Percentiles rank a stretch among this genome's conserved stretches.
Evolutionary conservation across 2,797 vertebrate genomes (phyloP).

Genomic region (Podarcis siculus): DNA sequence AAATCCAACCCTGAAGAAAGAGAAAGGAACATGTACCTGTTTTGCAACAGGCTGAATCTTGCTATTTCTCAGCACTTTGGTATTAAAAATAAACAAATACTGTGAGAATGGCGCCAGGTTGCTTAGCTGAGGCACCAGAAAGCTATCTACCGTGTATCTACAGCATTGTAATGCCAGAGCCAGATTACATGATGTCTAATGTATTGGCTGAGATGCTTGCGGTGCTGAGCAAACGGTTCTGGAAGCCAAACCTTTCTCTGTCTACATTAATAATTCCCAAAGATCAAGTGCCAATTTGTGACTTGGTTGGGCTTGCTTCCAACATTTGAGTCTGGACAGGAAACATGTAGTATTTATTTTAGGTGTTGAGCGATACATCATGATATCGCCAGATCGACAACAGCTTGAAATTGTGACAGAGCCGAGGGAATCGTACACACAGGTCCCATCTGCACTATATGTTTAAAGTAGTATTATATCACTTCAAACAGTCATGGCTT

Average conservation of each 20-base stretch:
- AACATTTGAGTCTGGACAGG: not conserved
- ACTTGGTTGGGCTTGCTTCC: not conserved
- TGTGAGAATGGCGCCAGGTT: constrained; percentile 47
- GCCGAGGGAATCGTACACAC: not conserved
- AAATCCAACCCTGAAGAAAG: not conserved
- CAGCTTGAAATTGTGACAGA: not conserved
- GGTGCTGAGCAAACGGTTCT: constrained; percentile 30
- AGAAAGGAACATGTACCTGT: constrained; percentile 36
- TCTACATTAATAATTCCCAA: not conserved
- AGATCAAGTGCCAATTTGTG: not conserved
- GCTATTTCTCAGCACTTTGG: not conserved
- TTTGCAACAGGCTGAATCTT: constrained; percentile 42
- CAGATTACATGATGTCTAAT: constrained; percentile 55
- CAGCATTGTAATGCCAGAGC: constrained; percentile 47
- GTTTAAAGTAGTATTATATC: no score
- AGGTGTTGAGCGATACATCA: not conserved
- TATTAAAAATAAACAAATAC: constrained; percentile 54
- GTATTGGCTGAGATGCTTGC: constrained; percentile 45
- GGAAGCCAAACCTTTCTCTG: not conserved
- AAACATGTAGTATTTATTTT: not conserved
- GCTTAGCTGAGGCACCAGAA: constrained; percentile 6
- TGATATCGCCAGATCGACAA: not conserved
- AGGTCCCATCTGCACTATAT: not conserved
- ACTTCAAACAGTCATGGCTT: no score
- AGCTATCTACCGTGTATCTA: constrained; percentile 59